Evolutionary conservation across 2,888 invertebrate genomes (phyloP), one percentile per base, ranked within the genome.

Genomic region (Scrobipalpa atriplicella): DNA sequence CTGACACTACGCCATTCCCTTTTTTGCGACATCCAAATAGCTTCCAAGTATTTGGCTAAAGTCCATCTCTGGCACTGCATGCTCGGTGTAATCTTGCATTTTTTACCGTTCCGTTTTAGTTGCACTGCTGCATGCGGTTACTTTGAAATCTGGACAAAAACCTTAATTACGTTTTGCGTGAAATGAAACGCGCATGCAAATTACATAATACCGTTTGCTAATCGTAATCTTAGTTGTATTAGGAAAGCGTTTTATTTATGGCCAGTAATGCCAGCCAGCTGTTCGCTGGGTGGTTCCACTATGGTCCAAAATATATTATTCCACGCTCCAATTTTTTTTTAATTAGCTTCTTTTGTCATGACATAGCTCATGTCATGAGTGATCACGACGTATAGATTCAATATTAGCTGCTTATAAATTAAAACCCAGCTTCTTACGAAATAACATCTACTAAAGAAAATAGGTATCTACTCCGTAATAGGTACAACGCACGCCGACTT

Each of bases 121-220:
- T 1, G n/a, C 47, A 47, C 47, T 47, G 47, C 47, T 47, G 47
- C 47, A 47, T 16, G n/a, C n/a, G 47, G 16, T 36, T 36, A n/a
- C 29, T 29, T 2, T n/a, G 7, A 56, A n/a, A 56, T n/a, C 56
- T 29, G 19, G 56, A n/a, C 19, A 13, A n/a, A 63, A 65, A 64
- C 62, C 61, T 64, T 71, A 72, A 74, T 76, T 72, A 73, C 66
- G 58, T 66, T 75, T 73, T 68, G 73, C 74, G 72, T 73, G 71
- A 76, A 75, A 69, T 71, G 72, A 58, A 72, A 68, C 63, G 54
- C 72, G 75, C 74, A 76, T 78, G 74, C 73, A 77, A 79, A 78
- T 78, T 79, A 70, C 71, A 72, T 72, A 75, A 70, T 69, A 64
- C 64, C 69, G 70, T 78, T 73, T 56, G 67, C 68, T 70, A 75